phyloP scores from a whole-genome alignment of 2,113 vertebrate genomes.

The Canis aureus region DNA sequence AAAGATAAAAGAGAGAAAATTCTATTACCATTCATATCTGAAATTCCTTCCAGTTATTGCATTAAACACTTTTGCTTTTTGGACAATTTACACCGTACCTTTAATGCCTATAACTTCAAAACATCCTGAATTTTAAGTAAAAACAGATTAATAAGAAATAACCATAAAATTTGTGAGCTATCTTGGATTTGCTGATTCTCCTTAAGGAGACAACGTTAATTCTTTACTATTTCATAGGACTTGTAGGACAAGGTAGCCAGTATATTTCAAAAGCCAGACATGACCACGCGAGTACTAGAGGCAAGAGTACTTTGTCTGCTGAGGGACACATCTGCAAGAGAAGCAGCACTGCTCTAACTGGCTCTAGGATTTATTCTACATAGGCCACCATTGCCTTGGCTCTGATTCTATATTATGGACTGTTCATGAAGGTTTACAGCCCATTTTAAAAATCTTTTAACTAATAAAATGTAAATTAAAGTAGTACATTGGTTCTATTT shows the following conservation, averaged over 20 bases:
- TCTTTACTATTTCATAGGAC: background rate
- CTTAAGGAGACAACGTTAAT: constrained; percentile 14
- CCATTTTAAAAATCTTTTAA: constrained; percentile 63
- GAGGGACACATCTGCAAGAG: background rate
- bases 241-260: background rate
- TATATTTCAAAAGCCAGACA: constrained; percentile 31
- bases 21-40: background rate
- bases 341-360: background rate
- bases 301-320: background rate
- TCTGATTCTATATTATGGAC: background rate
- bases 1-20: background rate
- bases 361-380: background rate
- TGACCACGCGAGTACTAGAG: background rate
- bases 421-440: constrained; percentile 1
- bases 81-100: background rate
- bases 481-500: background rate
- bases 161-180: constrained; percentile 40
- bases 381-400: background rate
- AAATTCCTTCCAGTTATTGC: background rate
- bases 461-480: constrained; percentile 39
- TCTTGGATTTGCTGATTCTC: constrained; percentile 35
- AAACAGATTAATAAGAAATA: constrained; percentile 44
- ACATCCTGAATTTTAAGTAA: constrained; percentile 50
- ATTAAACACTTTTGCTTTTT: background rate
- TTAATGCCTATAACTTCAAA: constrained; percentile 49